Conservation (phyloP, 2,797 vertebrate genomes). For the Rhabdomys pumilio region DNA sequence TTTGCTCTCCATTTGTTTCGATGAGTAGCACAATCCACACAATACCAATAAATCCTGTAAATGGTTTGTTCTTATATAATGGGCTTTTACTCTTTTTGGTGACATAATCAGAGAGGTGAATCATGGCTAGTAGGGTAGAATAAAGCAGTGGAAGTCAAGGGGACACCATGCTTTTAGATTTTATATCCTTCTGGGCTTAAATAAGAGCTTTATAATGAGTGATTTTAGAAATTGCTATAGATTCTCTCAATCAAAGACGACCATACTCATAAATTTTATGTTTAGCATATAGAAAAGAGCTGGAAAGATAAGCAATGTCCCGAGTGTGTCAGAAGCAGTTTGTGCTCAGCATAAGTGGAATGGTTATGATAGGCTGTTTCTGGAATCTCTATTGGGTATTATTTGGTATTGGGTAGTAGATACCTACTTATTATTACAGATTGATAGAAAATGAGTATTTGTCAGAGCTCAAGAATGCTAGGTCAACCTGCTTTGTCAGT, state of each 20-base stretch:
- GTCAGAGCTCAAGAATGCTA: not conserved
- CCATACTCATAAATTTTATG: not conserved
- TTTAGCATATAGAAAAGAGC: conserved; percentile 37
- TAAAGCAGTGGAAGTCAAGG: not conserved
- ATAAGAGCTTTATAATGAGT: conserved; percentile 41
- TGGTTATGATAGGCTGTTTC: not conserved
- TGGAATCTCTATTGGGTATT: conserved; percentile 3
- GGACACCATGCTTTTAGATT: not conserved
- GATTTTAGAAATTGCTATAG: conserved; percentile 37
- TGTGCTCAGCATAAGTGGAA: conserved; percentile 30
- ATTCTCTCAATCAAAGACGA: not conserved
- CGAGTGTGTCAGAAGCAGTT: not conserved
- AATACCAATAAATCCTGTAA: conserved; percentile 67
- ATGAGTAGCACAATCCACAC: conserved; percentile 49
- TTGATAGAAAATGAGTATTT: conserved; percentile 29
- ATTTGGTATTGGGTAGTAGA: not conserved
- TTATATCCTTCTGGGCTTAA: conserved; percentile 32
- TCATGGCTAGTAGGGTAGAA: conserved; percentile 47
- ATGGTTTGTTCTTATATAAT: conserved; percentile 65
- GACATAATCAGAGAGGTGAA: conserved; percentile 68
- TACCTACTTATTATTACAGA: not conserved
- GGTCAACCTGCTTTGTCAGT: not conserved
- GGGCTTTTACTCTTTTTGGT: conserved; percentile 55
- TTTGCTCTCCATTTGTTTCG: conserved; percentile 69
- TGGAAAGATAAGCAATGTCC: not conserved